phyloP scores from a whole-genome alignment of 2,888 invertebrate species.

The Matsumyia berberina region DNA sequence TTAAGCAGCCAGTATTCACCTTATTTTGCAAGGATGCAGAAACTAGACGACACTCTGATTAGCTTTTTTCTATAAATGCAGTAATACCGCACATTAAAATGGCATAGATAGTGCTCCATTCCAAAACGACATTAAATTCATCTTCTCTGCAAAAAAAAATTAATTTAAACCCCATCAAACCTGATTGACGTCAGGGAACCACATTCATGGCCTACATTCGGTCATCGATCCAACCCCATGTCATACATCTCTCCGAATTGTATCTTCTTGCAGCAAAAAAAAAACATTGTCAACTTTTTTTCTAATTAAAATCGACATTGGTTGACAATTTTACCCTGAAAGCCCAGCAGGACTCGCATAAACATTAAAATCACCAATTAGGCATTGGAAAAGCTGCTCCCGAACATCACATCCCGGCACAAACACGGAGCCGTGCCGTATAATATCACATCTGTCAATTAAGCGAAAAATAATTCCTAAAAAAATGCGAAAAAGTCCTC shows the following conservation, averaged over 20 bases:
- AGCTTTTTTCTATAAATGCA: no score
- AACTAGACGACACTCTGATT: no score
- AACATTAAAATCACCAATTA: constrained; percentile 61
- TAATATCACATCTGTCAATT: constrained; percentile 68
- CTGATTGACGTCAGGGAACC: background rate
- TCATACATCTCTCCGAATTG: background rate
- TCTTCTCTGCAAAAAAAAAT: no score
- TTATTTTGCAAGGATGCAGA: no score
- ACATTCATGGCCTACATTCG: background rate
- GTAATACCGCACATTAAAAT: no score
- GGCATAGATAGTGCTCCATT: no score
- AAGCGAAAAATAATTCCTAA: constrained; percentile 49
- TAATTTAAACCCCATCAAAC: no score
- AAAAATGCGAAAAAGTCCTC: background rate
- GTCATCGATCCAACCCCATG: background rate
- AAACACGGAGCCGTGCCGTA: constrained; percentile 9
- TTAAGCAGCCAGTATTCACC: no score
- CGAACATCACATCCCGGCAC: constrained; percentile 8
- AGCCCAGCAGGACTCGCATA: constrained; percentile 43
- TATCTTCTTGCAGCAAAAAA: background rate
- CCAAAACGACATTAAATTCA: no score
- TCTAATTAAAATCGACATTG: constrained; percentile 42
- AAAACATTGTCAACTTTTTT: background rate
- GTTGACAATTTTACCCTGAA: constrained; percentile 20
- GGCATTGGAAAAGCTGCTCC: constrained; percentile 42